Conservation (phyloP, 2,888 invertebrate genomes). For the Oeneis ivallda region DNA sequence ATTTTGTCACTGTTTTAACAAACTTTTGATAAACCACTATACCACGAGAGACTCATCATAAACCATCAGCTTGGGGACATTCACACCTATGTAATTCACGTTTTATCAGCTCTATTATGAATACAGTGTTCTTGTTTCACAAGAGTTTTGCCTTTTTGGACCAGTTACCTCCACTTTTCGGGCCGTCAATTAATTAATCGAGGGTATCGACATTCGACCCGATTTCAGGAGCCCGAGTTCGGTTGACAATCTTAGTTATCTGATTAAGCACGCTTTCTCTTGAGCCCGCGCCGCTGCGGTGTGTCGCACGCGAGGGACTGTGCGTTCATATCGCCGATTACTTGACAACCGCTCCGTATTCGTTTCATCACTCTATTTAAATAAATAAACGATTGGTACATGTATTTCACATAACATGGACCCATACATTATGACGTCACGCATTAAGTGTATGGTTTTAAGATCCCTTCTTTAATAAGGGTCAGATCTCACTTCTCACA, state of each 20-base stretch:
- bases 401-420: constrained; percentile 50
- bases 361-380: constrained; percentile 76
- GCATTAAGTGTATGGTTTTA: background rate
- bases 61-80: no score
- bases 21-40: no score
- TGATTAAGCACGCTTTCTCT: constrained; percentile 82
- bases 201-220: constrained; percentile 81
- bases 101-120: background rate
- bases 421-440: constrained; percentile 9
- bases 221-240: constrained; percentile 76
- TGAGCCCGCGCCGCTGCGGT: constrained; percentile 51
- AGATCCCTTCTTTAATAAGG: background rate
- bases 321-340: constrained; percentile 39
- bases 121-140: constrained; percentile 54
- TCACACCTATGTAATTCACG: background rate
- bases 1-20: no score
- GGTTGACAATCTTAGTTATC: constrained; percentile 81
- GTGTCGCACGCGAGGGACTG: constrained; percentile 35
- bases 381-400: constrained; percentile 73
- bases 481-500: background rate
- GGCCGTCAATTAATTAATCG: constrained; percentile 80
- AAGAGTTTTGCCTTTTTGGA: constrained; percentile 69
- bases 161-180: constrained; percentile 75
- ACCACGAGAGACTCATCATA: no score
- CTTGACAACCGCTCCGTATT: constrained; percentile 34